Evolutionary conservation across 2,888 invertebrate genomes (phyloP).

Genomic region (Endotricha flammealis): DNA sequence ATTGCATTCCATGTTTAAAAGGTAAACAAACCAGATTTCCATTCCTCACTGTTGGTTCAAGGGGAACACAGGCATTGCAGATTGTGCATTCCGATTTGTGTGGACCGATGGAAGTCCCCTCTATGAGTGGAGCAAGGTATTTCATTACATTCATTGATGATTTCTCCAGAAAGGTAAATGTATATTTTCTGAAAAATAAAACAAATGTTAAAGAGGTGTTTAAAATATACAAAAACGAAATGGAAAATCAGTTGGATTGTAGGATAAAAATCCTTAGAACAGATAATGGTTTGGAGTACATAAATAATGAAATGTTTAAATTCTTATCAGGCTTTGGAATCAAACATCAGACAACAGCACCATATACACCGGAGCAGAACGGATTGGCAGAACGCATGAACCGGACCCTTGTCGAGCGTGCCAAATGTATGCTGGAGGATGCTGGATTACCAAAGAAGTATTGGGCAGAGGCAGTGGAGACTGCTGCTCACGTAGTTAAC

Average conservation of each 20-base stretch:
- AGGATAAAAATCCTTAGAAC: conserved; percentile 10
- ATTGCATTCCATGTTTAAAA: neutral
- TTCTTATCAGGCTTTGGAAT: conserved; percentile 23
- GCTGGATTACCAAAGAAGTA: conserved; percentile 10
- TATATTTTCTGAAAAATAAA: conserved; percentile 39
- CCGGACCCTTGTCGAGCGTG: conserved; percentile 19
- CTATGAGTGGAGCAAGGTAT: conserved; percentile 35
- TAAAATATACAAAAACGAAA: conserved; percentile 15
- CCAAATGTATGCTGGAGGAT: conserved; percentile 18
- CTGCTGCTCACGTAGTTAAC: conserved; percentile 12
- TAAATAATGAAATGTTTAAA: conserved; percentile 1
- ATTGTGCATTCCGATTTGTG: conserved; percentile 39
- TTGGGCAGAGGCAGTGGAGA: conserved; percentile 17
- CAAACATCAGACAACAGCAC: conserved; percentile 22
- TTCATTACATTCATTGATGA: conserved; percentile 44
- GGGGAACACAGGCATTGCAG: conserved; percentile 26
- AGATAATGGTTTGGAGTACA: conserved; percentile 12
- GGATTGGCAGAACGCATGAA: conserved; percentile 30
- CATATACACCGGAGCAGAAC: conserved; percentile 34
- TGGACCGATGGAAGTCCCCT: conserved; percentile 37
- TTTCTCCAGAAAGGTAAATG: conserved; percentile 21
- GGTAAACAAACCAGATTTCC: conserved; percentile 1
- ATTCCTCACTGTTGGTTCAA: neutral
- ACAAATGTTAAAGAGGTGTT: conserved; percentile 27
- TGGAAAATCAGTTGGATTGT: conserved; percentile 7